Evolutionary conservation across 2,113 vertebrate species (phyloP).

Genomic region (Philantomba maxwellii): DNA sequence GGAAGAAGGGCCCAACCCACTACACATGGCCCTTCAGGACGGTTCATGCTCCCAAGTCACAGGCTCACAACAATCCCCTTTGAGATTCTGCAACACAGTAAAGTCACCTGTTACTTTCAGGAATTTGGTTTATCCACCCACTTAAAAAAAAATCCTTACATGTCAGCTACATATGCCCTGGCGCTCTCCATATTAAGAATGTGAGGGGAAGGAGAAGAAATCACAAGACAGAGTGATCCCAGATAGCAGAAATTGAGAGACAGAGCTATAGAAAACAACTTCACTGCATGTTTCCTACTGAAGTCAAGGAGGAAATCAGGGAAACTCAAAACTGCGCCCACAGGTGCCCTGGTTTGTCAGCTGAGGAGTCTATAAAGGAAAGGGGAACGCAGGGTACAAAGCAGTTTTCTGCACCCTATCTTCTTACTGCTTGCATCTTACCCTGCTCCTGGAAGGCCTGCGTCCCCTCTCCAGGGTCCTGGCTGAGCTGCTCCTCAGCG

Average conservation of each 20-base stretch:
- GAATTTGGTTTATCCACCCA: neutral
- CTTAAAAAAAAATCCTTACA: neutral
- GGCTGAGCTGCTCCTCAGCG: conserved; percentile 27
- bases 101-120: neutral
- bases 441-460: conserved; percentile 64
- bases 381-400: neutral
- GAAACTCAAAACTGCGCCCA: neutral
- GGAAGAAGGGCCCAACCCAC: neutral
- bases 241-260: neutral
- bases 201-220: neutral
- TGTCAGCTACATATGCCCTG: neutral
- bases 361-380: neutral
- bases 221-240: neutral
- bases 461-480: conserved; percentile 28
- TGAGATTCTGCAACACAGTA: neutral
- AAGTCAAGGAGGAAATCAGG: neutral
- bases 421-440: conserved; percentile 24
- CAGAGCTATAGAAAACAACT: neutral
- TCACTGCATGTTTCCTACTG: neutral
- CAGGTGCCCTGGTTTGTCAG: neutral
- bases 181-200: neutral
- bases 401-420: neutral
- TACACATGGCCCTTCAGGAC: neutral
- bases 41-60: neutral
- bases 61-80: neutral